Evolutionary conservation across 2,797 vertebrate species (phyloP).

Genomic region (Phyllotis vaccarum): DNA sequence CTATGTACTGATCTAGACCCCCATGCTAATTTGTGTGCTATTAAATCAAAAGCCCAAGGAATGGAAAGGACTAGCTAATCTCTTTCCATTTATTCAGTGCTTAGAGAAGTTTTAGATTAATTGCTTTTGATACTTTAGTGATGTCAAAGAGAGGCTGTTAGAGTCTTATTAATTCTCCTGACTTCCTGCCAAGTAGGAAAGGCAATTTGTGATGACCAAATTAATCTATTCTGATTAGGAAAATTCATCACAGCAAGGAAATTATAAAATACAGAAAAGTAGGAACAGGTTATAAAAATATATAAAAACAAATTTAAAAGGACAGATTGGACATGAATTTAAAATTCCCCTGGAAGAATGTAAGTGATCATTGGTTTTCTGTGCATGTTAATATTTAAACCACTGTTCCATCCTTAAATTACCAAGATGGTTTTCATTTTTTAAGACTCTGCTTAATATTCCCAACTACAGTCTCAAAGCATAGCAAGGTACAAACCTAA

Average conservation of each 20-base stretch:
- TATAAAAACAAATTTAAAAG: conserved; percentile 45
- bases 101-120: conserved; percentile 64
- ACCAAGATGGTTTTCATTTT: conserved; percentile 47
- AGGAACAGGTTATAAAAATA: conserved; percentile 51
- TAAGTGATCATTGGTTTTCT: conserved; percentile 42
- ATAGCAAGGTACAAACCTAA: conserved; percentile 1
- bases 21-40: not conserved
- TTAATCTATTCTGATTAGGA: conserved; percentile 65
- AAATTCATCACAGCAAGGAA: conserved; percentile 63
- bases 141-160: conserved; percentile 57
- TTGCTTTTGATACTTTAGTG: conserved; percentile 66
- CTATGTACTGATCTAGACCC: not conserved
- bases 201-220: conserved; percentile 50
- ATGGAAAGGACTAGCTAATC: conserved; percentile 20
- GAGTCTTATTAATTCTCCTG: conserved; percentile 66
- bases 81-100: conserved; percentile 55
- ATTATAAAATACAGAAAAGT: conserved; percentile 53
- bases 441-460: conserved; percentile 69
- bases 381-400: conserved; percentile 59
- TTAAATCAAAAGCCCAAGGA: conserved; percentile 58
- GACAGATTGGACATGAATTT: conserved; percentile 49
- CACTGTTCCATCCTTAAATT: conserved; percentile 59
- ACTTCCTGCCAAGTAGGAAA: conserved; percentile 64
- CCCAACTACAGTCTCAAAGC: conserved; percentile 47
- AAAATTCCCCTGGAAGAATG: conserved; percentile 65